Evolutionary conservation across 1,140 invertebrate species (phyloP), one percentile per base, ranked within the genome.

Genomic region (Heliconius hewitsoni): DNA sequence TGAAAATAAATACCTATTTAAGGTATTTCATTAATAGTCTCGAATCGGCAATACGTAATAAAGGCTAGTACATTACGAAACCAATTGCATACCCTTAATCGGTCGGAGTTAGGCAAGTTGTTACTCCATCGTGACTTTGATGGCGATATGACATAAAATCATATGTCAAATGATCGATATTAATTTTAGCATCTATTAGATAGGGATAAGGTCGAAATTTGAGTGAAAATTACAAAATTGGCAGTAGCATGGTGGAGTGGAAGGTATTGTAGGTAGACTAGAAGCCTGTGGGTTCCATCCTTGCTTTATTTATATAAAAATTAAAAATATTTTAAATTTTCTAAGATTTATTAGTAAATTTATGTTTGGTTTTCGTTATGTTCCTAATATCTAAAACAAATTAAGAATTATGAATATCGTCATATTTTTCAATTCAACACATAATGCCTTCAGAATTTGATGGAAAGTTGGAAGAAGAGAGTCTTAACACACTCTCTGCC

Each of bases 41-140:
- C 57, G n/a, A n/a, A 11, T 66, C 23, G 3, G 27, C 60, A 27
- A 27, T 8, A 66, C 60, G 23, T 66, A 60, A 60, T 60, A 66
- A 66, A 27, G 60, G 60, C 60, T 66, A 27, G 9, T 27, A 27
- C 11, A 66, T 66, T 30, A 66, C 60, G 60, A 66, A 27, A 66
- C 23, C 60, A 66, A 66, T 66, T 66, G 60, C 60, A 66, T 66
- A 66, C 60, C 60, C 60, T 66, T 66, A 66, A 66, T n/a, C 60
- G 11, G 60, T 2, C 60, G 23, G 3, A 66, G 60, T 66, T 66
- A 66, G 60, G 60, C 60, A 66, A 66, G 60, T 66, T 8, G 60
- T 66, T 66, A 66, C 60, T 66, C 3, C 60, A 66, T 66, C 60
- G 13, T 30, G 23, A n/a, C 60, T 27, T 30, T n/a, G 60, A 66